These are phyloP conservation scores for Pithecia hirsuta DNA, from an alignment of 2,797 vertebrate species.

Conservation along the genomic window DNA sequence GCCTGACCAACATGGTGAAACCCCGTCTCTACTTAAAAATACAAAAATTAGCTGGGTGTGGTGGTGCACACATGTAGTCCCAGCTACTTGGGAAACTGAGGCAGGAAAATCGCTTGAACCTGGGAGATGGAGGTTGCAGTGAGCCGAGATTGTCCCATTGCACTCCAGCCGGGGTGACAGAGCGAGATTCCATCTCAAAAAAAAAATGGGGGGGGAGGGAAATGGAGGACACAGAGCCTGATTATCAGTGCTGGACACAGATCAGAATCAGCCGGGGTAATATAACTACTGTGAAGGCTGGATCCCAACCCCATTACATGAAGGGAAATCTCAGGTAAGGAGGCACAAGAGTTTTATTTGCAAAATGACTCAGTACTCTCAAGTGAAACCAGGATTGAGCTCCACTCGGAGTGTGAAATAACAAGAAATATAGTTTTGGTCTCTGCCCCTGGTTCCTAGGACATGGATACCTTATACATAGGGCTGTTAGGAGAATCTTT, in stretches of 20 bases:
- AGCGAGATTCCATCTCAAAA: no score
- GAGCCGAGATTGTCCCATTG: no score
- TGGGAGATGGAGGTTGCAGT: no score
- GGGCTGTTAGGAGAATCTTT: not conserved
- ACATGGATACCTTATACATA: not conserved
- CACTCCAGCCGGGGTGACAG: no score
- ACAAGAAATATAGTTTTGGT: not conserved
- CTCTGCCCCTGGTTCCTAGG: not conserved
- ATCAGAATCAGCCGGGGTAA: not conserved
- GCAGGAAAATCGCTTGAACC: no score
- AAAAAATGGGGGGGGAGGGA: not conserved
- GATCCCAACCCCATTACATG: not conserved
- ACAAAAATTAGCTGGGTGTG: no score
- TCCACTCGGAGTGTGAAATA: not conserved
- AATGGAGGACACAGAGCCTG: not conserved
- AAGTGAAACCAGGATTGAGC: not conserved
- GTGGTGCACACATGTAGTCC: fast-evolving
- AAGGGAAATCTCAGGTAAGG: not conserved
- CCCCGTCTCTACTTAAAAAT: no score
- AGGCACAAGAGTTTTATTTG: not conserved
- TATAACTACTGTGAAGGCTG: not conserved
- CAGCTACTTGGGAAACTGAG: no score
- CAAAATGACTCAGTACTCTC: not conserved
- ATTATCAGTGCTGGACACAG: not conserved
- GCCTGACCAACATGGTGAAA: no score